Conservation (phyloP, 1,140 invertebrate genomes). For the Zaprionus ghesquierei region DNA sequence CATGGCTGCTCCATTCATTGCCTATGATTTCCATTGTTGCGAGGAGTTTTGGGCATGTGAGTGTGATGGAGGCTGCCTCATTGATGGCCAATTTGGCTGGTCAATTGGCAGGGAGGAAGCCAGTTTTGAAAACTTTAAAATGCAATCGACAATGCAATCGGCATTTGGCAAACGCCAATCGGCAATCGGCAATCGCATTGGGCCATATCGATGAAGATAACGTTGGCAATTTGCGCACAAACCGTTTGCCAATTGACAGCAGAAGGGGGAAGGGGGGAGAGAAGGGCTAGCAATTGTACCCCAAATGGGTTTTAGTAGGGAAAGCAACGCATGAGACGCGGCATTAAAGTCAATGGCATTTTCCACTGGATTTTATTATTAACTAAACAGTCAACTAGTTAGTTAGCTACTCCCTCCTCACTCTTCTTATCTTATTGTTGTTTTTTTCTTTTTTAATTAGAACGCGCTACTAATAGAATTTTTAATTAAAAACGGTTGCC, state of each 20-base stretch:
- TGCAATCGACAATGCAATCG: slow-evolving; percentile 24
- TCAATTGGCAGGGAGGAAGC: slow-evolving; percentile 63
- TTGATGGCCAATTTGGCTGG: slow-evolving; percentile 67
- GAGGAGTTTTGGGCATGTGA: neutral
- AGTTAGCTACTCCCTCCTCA: neutral
- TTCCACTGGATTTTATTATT: slow-evolving; percentile 48
- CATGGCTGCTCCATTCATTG: neutral
- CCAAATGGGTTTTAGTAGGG: neutral
- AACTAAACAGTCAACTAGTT: slow-evolving; percentile 35
- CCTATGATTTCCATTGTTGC: neutral
- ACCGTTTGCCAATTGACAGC: slow-evolving; percentile 42
- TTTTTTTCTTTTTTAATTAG: slow-evolving; percentile 57
- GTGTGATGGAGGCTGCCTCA: slow-evolving; percentile 37
- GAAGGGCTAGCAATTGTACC: neutral
- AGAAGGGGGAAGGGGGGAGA: neutral
- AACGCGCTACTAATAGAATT: slow-evolving; percentile 77
- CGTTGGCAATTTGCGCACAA: slow-evolving; percentile 49
- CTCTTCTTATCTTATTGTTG: neutral
- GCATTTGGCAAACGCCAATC: slow-evolving; percentile 6
- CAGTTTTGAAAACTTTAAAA: slow-evolving; percentile 20
- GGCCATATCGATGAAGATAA: slow-evolving; percentile 50
- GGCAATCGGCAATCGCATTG: slow-evolving; percentile 48
- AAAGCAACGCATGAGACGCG: slow-evolving; percentile 12
- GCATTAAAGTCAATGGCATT: slow-evolving; percentile 59
- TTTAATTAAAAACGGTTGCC: slow-evolving; percentile 73